Percentiles rank a stretch among this genome's conserved stretches.
These are phyloP conservation scores for Apantesis nais DNA, from an alignment of 2,888 invertebrate species.

Conservation along the genomic window DNA sequence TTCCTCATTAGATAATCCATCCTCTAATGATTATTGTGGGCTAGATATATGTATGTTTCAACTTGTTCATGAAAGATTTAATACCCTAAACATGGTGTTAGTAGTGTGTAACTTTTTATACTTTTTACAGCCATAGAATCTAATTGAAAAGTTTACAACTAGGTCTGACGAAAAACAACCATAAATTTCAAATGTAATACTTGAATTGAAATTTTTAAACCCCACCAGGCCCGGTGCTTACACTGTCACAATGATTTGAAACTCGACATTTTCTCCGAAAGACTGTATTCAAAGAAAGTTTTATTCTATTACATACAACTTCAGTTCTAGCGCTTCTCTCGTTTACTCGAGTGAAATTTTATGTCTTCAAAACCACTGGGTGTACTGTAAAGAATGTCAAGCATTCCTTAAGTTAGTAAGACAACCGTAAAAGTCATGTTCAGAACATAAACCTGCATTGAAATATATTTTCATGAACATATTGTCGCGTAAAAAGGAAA, in stretches of 20 bases:
- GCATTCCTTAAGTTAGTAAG: constrained; percentile 23
- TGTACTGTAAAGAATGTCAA: constrained; percentile 25
- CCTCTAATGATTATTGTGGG: too few relatives aligned
- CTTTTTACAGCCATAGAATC: neutral
- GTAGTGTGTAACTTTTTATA: neutral
- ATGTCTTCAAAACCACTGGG: constrained; percentile 46
- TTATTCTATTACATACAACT: constrained; percentile 49
- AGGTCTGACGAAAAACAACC: constrained; percentile 14
- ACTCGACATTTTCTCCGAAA: constrained; percentile 46
- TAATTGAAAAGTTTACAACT: constrained; percentile 11
- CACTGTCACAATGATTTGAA: constrained; percentile 49
- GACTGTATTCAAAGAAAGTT: constrained; percentile 45
- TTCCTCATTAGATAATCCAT: too few relatives aligned
- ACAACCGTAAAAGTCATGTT: constrained; percentile 9
- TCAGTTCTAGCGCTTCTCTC: constrained; percentile 47
- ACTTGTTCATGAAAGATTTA: too few relatives aligned
- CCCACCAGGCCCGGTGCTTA: constrained; percentile 26
- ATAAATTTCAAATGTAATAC: constrained; percentile 30
- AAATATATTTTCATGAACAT: neutral
- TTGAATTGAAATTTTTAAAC: constrained; percentile 38
- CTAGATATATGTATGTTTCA: too few relatives aligned
- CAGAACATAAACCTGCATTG: neutral
- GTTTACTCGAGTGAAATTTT: constrained; percentile 50
- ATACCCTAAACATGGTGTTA: too few relatives aligned
- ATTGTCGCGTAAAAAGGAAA: neutral